Evolutionary conservation across 2,113 vertebrate genomes (phyloP), one percentile per base, ranked within the genome.

Genomic region (Platysternon megacephalum): DNA sequence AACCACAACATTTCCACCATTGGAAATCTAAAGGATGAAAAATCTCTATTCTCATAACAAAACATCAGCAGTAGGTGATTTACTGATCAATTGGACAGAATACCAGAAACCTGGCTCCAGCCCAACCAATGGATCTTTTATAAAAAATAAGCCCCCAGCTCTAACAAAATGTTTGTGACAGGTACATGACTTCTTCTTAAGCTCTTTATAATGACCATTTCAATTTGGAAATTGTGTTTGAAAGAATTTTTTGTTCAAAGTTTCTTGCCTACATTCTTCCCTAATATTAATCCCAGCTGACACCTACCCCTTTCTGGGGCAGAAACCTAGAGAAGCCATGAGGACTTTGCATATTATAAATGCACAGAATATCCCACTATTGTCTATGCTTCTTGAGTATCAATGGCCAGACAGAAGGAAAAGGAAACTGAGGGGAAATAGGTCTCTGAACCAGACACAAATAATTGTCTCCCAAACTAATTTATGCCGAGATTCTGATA

Each of bases 61-160:
- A 88, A 84, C 84, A 28, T 28, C 24, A 46, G 42, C 11, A 14
- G 74, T 46, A 24, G 46, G 39, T 61, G 85, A 91, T 92, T 88
- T 26, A 80, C 44, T 3, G 35, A 32, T 79, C 87, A 21, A 3
- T 55, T 65, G 44, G 1, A 29, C 16, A 80, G 35, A 65, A 3
- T 9, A 0, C 4, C 0, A 19, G 2, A 17, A 16, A 44, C 0
- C 1, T 68, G 80, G 35, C 46, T 55, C 78, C 19, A 2, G 0
- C 49, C 44, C 26, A 16, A 46, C 42, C 12, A 44, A 46, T 42
- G n/a, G 48, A 42, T 12, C 52, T 48, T 58, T 0, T 3, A 3
- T 24, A 11, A 29, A 29, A 46, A 21, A 83, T 35, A 81, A 85
- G 35, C 39, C 17, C 29, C 14, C 0, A 0, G 19, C 52, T 72